phyloP scores from a whole-genome alignment of 2,888 invertebrate species.

The Agriotes lineatus region DNA sequence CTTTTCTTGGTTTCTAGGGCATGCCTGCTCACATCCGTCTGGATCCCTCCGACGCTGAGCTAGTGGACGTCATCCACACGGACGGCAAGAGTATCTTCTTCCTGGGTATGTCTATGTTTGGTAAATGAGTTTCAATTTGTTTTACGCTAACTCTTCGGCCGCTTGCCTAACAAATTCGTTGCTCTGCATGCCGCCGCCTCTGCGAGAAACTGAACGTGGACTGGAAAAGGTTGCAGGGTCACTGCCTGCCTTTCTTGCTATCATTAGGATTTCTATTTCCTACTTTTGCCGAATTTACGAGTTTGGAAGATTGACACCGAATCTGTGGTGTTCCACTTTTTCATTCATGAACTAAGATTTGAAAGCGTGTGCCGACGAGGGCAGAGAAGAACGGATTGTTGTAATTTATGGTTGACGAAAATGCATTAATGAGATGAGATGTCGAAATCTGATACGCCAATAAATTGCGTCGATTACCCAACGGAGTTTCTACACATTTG shows the following conservation, averaged over 20 bases:
- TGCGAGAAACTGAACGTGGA: neutral
- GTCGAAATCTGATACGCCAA: too few relatives aligned
- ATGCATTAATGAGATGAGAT: too few relatives aligned
- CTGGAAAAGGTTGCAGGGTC: neutral
- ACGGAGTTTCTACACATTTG: too few relatives aligned
- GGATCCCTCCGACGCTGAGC: constrained; percentile 85
- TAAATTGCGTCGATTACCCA: too few relatives aligned
- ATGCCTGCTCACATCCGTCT: constrained; percentile 85
- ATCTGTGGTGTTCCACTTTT: too few relatives aligned
- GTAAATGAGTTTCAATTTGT: constrained; percentile 41
- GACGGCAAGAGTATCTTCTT: constrained; percentile 89
- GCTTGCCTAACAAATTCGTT: constrained; percentile 4
- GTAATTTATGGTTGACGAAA: too few relatives aligned
- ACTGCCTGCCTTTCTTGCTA: neutral
- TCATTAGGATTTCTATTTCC: neutral
- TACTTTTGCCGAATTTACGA: constrained; percentile 8
- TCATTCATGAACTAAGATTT: too few relatives aligned
- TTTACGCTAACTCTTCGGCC: neutral
- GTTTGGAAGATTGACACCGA: too few relatives aligned
- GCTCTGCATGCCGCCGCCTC: neutral
- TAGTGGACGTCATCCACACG: constrained; percentile 93
- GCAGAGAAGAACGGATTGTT: too few relatives aligned
- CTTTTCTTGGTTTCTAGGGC: constrained; percentile 72
- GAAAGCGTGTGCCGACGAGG: too few relatives aligned
- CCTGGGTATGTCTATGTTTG: constrained; percentile 73